phyloP scores from a whole-genome alignment of 2,113 vertebrate species.

The Nyctibius bracteatus region DNA sequence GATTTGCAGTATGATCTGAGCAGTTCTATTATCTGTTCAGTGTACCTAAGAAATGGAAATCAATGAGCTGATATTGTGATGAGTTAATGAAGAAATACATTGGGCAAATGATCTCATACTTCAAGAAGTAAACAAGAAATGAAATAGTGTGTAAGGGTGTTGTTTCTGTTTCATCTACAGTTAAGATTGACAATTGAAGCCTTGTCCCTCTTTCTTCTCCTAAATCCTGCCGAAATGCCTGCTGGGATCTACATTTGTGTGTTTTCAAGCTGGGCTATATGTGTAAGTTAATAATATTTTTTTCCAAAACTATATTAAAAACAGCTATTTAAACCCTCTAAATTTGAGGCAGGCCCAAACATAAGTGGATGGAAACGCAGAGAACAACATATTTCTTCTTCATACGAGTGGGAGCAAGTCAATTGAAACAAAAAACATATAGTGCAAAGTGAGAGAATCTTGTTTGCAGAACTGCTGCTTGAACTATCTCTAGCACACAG shows the following conservation, averaged over 20 bases:
- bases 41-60: neutral
- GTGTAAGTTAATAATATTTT: neutral
- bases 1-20: neutral
- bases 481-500: neutral
- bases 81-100: neutral
- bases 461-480: neutral
- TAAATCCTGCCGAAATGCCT: neutral
- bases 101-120: neutral
- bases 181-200: neutral
- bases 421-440: neutral
- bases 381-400: neutral
- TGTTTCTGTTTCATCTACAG: fast-evolving
- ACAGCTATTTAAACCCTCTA: neutral
- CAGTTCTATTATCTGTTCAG: neutral
- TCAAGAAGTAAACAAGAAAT: neutral
- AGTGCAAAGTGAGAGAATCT: neutral
- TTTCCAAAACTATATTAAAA: neutral
- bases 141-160: neutral
- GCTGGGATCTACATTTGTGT: neutral
- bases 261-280: neutral
- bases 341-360: neutral
- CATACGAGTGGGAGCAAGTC: neutral
- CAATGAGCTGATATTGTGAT: neutral
- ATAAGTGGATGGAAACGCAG: neutral
- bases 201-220: neutral